A percentile compares a stretch with the other conserved stretches of the same genome.
Conservation (phyloP, 1,140 invertebrate species). For the Ylistrum balloti region DNA sequence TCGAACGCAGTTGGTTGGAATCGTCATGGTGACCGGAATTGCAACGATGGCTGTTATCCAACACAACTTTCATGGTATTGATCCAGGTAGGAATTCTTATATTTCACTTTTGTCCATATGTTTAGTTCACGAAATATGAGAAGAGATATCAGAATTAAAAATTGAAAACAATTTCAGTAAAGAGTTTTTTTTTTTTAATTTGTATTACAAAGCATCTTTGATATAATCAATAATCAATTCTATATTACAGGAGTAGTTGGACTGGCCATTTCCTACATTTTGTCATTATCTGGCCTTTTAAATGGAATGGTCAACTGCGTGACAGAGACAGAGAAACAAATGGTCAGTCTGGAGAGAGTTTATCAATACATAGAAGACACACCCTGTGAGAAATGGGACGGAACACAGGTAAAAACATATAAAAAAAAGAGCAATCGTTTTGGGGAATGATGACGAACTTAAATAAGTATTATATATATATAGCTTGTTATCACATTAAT, state of each 20-base stretch:
- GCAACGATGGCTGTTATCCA: slow-evolving; percentile 93
- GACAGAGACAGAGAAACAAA: slow-evolving; percentile 92
- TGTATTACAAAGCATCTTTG: too few species aligned
- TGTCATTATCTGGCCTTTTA: slow-evolving; percentile 94
- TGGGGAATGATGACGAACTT: too few species aligned
- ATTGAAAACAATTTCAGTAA: too few species aligned
- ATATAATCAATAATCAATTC: background rate
- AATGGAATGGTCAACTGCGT: slow-evolving; percentile 94
- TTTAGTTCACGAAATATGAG: background rate
- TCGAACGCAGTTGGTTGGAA: slow-evolving; percentile 93
- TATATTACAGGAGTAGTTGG: slow-evolving; percentile 90
- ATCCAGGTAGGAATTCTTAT: slow-evolving; percentile 81
- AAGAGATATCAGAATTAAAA: too few species aligned
- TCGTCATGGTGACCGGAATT: slow-evolving; percentile 92
- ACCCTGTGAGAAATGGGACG: slow-evolving; percentile 17
- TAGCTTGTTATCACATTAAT: background rate
- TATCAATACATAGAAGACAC: slow-evolving; percentile 90
- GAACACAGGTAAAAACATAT: background rate
- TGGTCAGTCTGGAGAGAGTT: slow-evolving; percentile 97
- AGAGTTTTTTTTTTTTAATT: too few species aligned
- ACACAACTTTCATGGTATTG: slow-evolving; percentile 85
- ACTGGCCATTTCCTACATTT: slow-evolving; percentile 95
- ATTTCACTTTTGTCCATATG: background rate
- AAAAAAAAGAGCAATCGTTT: background rate
- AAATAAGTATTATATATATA: too few species aligned